Base-by-base conservation (phyloP, 2,797 vertebrate species). In the Acridotheres tristis region DNA sequence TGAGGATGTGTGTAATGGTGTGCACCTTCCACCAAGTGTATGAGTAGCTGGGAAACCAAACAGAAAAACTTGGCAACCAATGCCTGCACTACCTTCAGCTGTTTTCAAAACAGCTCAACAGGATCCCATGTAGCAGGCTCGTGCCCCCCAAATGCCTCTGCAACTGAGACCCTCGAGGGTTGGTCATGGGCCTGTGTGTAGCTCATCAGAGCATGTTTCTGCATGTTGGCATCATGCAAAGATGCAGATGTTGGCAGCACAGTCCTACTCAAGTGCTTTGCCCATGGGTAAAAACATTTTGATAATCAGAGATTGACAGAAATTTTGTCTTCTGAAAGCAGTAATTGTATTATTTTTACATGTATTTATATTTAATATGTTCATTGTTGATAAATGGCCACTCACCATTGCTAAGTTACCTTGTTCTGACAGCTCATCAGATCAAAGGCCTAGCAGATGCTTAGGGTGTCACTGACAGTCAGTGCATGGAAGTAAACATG, bases 21-120 rank as follows among this genome's bases (percentile, higher is more conserved):
- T 1, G 0, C 47, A 23, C 10, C 17, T 79, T 90, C 42, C 29
- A 27, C 25, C 19, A 45, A 77, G 21, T 0, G 0, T 30, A 65
- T 1, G 1, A 48, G 40, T 6, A 48, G 2, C 25, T 57, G 34
- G 27, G 36, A 72, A 69, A 77, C 9, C n/a, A 36, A 80, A 45
- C 3, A 74, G 43, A 83, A 69, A 27, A 29, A 1, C 13, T 38
- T 38, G 32, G 17, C 32, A 69, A 22, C 19, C 69, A 57, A 65
- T 3, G 13, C 19, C 47, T 54, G 29, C 23, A 12, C 5, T 47
- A 4, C 17, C 21, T 73, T n/a, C 27, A 53, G 10, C 22, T 43
- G 16, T 50, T 88, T 86, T 36, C n/a, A 62, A 25, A 77, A 43
- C 1, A 77, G 25, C 13, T 12, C 78, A 62, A 19, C 18, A 45